Percentiles rank a stretch among this genome's conserved stretches.
These are phyloP conservation scores for Cliona cf. orientalis DNA, from an alignment of 37 sponge, comb jelly and placozoan genomes.

Conservation along the genomic window DNA sequence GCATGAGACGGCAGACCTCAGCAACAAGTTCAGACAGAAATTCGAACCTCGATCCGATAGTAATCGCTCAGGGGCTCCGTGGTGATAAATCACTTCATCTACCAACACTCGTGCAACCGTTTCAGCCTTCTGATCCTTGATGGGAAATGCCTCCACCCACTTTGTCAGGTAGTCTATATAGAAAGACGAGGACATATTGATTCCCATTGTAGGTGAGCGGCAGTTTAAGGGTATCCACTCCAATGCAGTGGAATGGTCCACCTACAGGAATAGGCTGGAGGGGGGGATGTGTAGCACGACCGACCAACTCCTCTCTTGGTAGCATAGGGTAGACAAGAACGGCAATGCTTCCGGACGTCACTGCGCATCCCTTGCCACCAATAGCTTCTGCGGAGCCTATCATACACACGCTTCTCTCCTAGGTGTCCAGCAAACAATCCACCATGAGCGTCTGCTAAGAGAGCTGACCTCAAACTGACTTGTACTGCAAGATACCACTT, in stretches of 20 bases:
- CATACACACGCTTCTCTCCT: constrained; percentile 11
- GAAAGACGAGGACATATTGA: constrained; percentile 18
- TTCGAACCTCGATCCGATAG: constrained; percentile 45
- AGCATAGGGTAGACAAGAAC: constrained; percentile 17
- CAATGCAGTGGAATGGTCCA: too few species aligned
- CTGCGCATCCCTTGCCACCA: constrained; percentile 24
- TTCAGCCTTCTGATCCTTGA: too few species aligned
- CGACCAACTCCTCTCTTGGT: constrained; percentile 6
- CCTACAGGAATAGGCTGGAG: constrained; percentile 25
- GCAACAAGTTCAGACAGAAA: background rate
- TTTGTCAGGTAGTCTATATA: background rate
- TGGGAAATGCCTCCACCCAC: constrained; percentile 65
- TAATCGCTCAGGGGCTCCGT: constrained; percentile 28
- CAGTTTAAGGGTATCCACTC: constrained; percentile 43
- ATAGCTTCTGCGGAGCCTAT: background rate
- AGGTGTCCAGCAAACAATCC: constrained; percentile 27
- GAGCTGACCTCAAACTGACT: background rate
- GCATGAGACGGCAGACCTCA: background rate
- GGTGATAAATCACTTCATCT: constrained; percentile 28
- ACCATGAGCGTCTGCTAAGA: constrained; percentile 19
- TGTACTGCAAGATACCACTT: background rate
- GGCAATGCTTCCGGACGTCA: background rate
- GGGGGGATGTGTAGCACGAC: too few species aligned
- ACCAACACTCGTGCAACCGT: constrained; percentile 48
- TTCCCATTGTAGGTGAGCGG: constrained; percentile 38